These are phyloP conservation scores for Alfaro cultratus DNA, from an alignment of 2,797 vertebrate genomes.

Conservation along the genomic window DNA sequence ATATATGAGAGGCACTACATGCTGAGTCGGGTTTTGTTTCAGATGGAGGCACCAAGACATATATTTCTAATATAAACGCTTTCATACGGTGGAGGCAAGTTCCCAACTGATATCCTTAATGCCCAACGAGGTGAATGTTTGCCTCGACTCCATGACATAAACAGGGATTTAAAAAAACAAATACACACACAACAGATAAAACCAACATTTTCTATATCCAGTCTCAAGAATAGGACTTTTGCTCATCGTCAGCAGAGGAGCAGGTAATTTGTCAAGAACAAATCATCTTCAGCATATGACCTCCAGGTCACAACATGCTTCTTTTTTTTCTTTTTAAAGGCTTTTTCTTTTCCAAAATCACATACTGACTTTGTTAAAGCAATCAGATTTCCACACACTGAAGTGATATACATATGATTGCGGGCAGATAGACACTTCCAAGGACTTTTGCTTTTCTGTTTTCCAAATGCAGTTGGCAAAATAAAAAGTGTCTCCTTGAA, in stretches of 20 bases:
- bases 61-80: neutral
- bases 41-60: neutral
- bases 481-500: neutral
- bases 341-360: neutral
- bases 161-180: neutral
- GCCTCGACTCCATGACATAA: neutral
- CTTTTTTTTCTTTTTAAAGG: neutral
- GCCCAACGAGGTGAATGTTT: neutral
- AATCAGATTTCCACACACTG: neutral
- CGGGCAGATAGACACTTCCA: neutral
- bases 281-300: neutral
- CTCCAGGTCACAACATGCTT: neutral
- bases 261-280: neutral
- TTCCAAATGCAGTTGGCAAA: neutral
- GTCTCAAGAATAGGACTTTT: neutral
- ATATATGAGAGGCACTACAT: slow-evolving; percentile 4
- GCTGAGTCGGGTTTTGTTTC: slow-evolving; percentile 6
- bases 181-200: neutral
- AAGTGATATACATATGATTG: neutral
- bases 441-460: neutral
- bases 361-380: neutral
- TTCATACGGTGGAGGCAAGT: neutral
- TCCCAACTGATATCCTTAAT: neutral
- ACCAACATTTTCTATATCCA: neutral
- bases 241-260: neutral